Evolutionary conservation across 1,140 invertebrate species (phyloP).

Genomic region (Colletes latitarsis): DNA sequence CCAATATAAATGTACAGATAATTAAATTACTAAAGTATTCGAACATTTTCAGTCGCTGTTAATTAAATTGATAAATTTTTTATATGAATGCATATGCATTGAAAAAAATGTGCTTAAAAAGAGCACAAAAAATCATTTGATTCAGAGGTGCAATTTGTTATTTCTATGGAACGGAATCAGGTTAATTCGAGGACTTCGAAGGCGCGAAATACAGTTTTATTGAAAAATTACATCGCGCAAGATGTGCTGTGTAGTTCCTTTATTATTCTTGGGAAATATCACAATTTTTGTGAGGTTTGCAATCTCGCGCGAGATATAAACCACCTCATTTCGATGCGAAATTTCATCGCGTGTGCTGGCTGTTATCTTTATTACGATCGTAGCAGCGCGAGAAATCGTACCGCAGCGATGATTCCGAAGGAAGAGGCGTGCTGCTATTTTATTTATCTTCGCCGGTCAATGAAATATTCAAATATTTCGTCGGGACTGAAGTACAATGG

Average conservation of each 20-base stretch:
- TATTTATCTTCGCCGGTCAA: slow-evolving; percentile 30
- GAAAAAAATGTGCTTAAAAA: too few species aligned
- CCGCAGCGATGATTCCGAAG: slow-evolving; percentile 25
- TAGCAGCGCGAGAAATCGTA: slow-evolving; percentile 36
- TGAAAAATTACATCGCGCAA: neutral
- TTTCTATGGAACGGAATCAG: neutral
- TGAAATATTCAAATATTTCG: slow-evolving; percentile 54
- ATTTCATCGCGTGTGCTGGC: slow-evolving; percentile 38
- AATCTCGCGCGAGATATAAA: slow-evolving; percentile 23
- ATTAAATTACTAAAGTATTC: too few species aligned
- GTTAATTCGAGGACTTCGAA: neutral
- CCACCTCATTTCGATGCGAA: slow-evolving; percentile 6
- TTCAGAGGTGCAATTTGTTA: neutral
- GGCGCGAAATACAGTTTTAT: neutral
- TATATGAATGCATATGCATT: too few species aligned
- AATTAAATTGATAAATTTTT: too few species aligned
- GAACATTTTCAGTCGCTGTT: too few species aligned
- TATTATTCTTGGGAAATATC: neutral
- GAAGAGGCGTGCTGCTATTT: slow-evolving; percentile 16
- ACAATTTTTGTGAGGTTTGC: neutral
- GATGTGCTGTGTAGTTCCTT: neutral
- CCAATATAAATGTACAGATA: too few species aligned
- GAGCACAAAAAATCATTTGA: too few species aligned
- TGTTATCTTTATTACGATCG: slow-evolving; percentile 45
- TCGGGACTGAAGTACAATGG: slow-evolving; percentile 10